Conservation (phyloP, 2,888 invertebrate genomes). For the Lithophane semibrunnea region DNA sequence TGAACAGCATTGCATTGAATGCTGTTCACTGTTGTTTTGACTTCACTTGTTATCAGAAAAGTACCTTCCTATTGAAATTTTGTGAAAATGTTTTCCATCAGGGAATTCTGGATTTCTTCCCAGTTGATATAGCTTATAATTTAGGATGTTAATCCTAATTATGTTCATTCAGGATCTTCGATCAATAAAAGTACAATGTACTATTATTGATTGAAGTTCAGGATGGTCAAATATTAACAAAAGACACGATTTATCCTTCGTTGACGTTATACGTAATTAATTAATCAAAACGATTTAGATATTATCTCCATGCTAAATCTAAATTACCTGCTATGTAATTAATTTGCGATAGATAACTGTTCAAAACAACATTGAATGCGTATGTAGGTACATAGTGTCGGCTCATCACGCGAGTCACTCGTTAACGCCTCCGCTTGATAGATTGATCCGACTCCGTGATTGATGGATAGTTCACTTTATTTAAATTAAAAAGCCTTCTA, state of each 20-base stretch:
- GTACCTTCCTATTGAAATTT: background rate
- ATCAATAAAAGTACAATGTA: no score
- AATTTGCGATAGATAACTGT: constrained; percentile 40
- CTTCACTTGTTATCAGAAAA: background rate
- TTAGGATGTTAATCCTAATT: background rate
- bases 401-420: constrained; percentile 59
- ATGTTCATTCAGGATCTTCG: background rate
- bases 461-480: constrained; percentile 52
- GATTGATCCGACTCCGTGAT: constrained; percentile 53
- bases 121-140: background rate
- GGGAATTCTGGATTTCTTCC: background rate
- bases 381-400: constrained; percentile 34
- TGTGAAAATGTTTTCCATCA: background rate
- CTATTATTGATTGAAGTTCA: no score
- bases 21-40: no score
- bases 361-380: constrained; percentile 31
- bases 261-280: constrained; percentile 3
- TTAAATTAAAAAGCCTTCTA: constrained; percentile 42
- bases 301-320: constrained; percentile 20
- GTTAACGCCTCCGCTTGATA: constrained; percentile 56
- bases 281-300: constrained; percentile 31
- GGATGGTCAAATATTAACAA: background rate
- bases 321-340: constrained; percentile 34
- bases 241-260: background rate
- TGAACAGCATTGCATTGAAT: no score